These are phyloP conservation scores for Lutraria lutraria DNA, from an alignment of 2,888 invertebrate genomes.

Conservation along the genomic window DNA sequence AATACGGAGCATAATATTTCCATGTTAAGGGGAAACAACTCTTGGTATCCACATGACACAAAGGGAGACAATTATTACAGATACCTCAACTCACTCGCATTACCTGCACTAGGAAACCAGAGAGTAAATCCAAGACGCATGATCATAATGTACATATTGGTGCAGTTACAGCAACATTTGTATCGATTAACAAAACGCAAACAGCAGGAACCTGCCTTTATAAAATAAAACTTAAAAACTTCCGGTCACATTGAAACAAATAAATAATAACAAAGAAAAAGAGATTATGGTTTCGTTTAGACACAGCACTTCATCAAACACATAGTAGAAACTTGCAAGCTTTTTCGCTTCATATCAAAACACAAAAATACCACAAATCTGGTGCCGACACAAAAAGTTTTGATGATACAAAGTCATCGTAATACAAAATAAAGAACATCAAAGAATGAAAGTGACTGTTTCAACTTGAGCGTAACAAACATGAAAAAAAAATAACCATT, in stretches of 20 bases:
- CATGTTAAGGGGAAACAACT: background rate
- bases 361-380: constrained; percentile 2
- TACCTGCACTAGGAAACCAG: constrained; percentile 32
- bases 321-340: background rate
- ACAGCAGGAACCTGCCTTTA: constrained; percentile 2
- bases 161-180: constrained; percentile 20
- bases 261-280: constrained; percentile 5
- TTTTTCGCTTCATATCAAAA: background rate
- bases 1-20: constrained; percentile 7
- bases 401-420: background rate
- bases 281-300: constrained; percentile 4
- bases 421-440: background rate
- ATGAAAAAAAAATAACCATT: background rate
- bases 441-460: background rate
- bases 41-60: constrained; percentile 6
- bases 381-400: background rate
- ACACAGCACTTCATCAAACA: constrained; percentile 21
- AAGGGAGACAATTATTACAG: background rate
- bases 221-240: constrained; percentile 24
- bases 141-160: constrained; percentile 31
- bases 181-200: constrained; percentile 19
- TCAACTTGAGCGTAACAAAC: background rate
- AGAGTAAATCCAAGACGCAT: constrained; percentile 27
- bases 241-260: background rate
- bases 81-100: background rate